These are phyloP conservation scores for Pluvialis apricaria DNA, from an alignment of 2,113 vertebrate species.

Conservation along the genomic window DNA sequence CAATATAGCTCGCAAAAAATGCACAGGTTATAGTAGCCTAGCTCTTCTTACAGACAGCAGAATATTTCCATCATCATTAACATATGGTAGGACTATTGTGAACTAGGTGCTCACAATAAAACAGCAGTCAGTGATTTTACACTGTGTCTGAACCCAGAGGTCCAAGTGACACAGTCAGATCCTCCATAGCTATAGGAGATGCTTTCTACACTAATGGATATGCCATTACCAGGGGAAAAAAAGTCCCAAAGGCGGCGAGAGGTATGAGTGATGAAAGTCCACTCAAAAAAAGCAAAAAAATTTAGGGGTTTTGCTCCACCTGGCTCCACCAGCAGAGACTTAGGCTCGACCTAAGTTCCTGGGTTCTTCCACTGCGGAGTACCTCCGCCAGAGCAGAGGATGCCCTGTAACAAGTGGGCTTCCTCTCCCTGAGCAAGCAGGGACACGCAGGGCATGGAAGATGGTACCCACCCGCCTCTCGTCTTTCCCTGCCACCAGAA, in stretches of 20 bases:
- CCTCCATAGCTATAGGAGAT: neutral
- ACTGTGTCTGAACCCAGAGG: neutral
- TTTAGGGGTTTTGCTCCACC: neutral
- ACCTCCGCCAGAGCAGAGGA: neutral
- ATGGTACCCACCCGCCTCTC: rapidly evolving
- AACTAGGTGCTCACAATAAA: neutral
- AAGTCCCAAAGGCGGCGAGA: neutral
- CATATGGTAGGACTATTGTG: neutral
- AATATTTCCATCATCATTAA: neutral
- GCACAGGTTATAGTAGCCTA: neutral
- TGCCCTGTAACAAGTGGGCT: neutral
- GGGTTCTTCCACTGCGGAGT: neutral
- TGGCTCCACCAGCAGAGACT: neutral
- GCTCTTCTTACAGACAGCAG: neutral
- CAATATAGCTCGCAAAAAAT: neutral
- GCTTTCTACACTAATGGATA: neutral
- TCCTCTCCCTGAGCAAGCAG: neutral
- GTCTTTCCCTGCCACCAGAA: neutral
- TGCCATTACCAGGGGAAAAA: neutral
- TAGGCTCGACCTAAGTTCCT: neutral
- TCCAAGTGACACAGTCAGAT: neutral
- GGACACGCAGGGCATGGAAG: rapidly evolving
- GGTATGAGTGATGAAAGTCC: neutral
- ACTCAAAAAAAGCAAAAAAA: neutral
- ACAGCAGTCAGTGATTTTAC: neutral